Evolutionary conservation across 2,797 vertebrate species (phyloP), one percentile per base, ranked within the genome.

Genomic region (Xenentodon cancila): DNA sequence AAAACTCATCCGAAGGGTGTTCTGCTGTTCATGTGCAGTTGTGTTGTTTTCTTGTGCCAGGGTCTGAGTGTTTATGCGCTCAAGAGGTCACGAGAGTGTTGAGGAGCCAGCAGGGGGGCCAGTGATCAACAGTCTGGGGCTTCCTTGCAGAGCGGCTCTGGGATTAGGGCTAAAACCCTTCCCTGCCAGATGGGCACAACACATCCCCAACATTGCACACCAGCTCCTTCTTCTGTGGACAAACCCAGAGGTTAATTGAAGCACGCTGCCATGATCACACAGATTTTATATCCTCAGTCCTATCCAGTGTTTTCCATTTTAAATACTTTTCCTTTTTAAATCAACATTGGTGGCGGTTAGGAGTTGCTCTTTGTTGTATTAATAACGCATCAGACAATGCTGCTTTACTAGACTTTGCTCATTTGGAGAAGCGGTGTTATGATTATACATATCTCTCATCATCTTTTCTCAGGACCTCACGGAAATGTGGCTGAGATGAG

Each of bases 131-230:
- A 94, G 94, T 94, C 94, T 94, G 94, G 73, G 95, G 94, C 93
- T 84, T 93, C 95, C 94, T 95, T 94, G 93, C 94, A 89, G 94
- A 95, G 95, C 95, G 95, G 93, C 93, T 95, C 93, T 90, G 93
- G 94, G 96, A 97, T 97, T 97, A 97, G 93, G 92, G 82, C 91
- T 94, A 97, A 53, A 98, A 96, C 95, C 95, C 93, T 93, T 90
- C 91, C 92, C 92, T 93, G 95, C 94, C 96, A 98, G 96, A 97
- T 97, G 96, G 95, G 93, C 88, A 85, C 81, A 73, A 77, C 76
- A 68, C 81, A 88, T 85, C 84, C 76, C 40, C 63, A 72, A 64
- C 89, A 82, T 86, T 27, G 18, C 57, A 56, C 78, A 85, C 66
- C 68, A 82, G 60, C 79, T 78, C 66, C 78, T 62, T 74, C 54